These are phyloP conservation scores for Crocodylus rhombifer DNA, from an alignment of 2,797 vertebrate species.

Conservation along the genomic window DNA sequence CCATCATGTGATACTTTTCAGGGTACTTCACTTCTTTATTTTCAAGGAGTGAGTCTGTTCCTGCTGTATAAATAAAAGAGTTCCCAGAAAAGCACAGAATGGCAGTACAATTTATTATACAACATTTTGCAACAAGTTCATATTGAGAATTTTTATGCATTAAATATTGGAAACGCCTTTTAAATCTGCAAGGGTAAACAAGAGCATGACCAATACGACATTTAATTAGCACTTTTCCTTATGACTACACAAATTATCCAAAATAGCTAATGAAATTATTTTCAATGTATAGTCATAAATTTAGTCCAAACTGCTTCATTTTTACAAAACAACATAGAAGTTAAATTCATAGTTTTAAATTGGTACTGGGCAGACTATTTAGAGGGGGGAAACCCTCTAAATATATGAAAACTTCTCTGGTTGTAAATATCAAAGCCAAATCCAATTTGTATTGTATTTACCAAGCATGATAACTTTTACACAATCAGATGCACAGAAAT, in stretches of 20 bases:
- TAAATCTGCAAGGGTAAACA: conserved; percentile 59
- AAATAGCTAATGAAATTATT: conserved; percentile 31
- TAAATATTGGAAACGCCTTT: conserved; percentile 43
- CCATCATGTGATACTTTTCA: conserved; percentile 99
- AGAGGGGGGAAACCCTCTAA: neutral
- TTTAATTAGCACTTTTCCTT: neutral
- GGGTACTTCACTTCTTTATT: conserved; percentile 90
- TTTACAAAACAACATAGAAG: conserved; percentile 32
- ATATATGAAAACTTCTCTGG: neutral
- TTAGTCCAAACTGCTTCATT: conserved; percentile 37
- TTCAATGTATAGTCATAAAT: conserved; percentile 52
- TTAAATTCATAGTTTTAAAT: conserved; percentile 63
- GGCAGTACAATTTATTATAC: conserved; percentile 45
- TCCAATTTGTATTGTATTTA: conserved; percentile 38
- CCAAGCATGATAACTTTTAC: conserved; percentile 37
- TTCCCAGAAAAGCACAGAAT: conserved; percentile 47
- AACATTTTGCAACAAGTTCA: conserved; percentile 8
- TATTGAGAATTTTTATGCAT: conserved; percentile 3
- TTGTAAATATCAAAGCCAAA: neutral
- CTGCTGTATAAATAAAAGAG: conserved; percentile 66
- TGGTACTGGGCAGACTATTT: conserved; percentile 39
- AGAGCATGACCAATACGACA: neutral
- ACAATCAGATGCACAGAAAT: neutral
- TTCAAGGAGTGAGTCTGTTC: conserved; percentile 72
- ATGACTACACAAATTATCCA: conserved; percentile 40